Percentiles rank a stretch among this genome's conserved stretches.
These are phyloP conservation scores for Brachionus manjavacas DNA, from an alignment of 1,140 invertebrate genomes.

Conservation along the genomic window DNA sequence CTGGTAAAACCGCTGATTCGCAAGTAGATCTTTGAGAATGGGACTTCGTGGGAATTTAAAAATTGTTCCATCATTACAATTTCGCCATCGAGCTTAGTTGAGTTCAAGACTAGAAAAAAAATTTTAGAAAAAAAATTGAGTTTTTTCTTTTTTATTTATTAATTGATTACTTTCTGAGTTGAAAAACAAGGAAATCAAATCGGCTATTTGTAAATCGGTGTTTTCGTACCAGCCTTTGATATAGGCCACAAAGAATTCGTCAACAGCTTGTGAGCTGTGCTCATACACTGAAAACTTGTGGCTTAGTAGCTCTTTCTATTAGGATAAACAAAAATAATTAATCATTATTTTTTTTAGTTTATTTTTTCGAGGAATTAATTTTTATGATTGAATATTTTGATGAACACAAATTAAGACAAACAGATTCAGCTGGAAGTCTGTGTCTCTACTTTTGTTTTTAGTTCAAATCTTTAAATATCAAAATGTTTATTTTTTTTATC, in stretches of 20 bases:
- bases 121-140: not conserved
- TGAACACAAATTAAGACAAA: too few relatives aligned
- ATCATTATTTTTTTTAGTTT: not conserved
- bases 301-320: not conserved
- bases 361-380: not conserved
- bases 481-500: too few relatives aligned
- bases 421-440: not conserved
- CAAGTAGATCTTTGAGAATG: constrained; percentile 37
- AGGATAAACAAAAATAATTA: not conserved
- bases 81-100: constrained; percentile 6
- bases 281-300: not conserved
- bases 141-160: not conserved
- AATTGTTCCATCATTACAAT: constrained; percentile 35
- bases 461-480: too few relatives aligned
- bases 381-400: too few relatives aligned
- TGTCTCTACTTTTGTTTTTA: not conserved
- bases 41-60: not conserved
- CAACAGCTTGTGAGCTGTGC: not conserved
- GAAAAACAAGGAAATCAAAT: constrained; percentile 2
- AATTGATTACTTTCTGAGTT: constrained; percentile 26
- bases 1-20: not conserved
- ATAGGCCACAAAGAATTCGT: constrained; percentile 36
- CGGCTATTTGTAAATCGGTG: not conserved
- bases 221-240: constrained; percentile 28
- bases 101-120: not conserved